A percentile compares a stretch with the other conserved stretches of the same genome.
Conservation (phyloP, 2,888 invertebrate species). For the Hofmannophila pseudospretella region DNA sequence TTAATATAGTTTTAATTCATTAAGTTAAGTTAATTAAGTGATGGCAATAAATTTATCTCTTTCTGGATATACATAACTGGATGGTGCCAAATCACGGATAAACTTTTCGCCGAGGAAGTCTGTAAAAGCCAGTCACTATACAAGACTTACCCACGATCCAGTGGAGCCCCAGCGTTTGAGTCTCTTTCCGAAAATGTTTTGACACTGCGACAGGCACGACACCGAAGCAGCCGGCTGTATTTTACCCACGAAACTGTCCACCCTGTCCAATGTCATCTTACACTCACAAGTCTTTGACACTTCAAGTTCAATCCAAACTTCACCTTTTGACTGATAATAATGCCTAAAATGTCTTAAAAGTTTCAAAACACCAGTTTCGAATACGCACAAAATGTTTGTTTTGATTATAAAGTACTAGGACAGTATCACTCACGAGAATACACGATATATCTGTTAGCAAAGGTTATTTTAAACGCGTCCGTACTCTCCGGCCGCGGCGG, state of each 20-base stretch:
- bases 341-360: neutral
- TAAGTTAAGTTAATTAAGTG: too few relatives aligned
- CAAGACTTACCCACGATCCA: constrained; percentile 87
- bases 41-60: too few relatives aligned
- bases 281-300: constrained; percentile 14
- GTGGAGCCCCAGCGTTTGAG: constrained; percentile 85
- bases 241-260: constrained; percentile 66
- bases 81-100: too few relatives aligned
- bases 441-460: constrained; percentile 12
- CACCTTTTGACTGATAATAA: neutral
- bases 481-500: constrained; percentile 40
- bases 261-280: constrained; percentile 70
- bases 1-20: too few relatives aligned
- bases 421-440: constrained; percentile 11
- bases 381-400: neutral
- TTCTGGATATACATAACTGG: too few relatives aligned
- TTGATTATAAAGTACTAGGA: constrained; percentile 5
- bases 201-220: constrained; percentile 75
- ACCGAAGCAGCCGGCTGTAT: constrained; percentile 72
- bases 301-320: neutral
- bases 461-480: constrained; percentile 39
- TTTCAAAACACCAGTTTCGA: neutral
- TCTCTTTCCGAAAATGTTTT: constrained; percentile 82
- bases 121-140: too few relatives aligned
- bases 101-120: too few relatives aligned